Base-by-base conservation (phyloP, 2,888 invertebrate species). In the Hypena proboscidalis region DNA sequence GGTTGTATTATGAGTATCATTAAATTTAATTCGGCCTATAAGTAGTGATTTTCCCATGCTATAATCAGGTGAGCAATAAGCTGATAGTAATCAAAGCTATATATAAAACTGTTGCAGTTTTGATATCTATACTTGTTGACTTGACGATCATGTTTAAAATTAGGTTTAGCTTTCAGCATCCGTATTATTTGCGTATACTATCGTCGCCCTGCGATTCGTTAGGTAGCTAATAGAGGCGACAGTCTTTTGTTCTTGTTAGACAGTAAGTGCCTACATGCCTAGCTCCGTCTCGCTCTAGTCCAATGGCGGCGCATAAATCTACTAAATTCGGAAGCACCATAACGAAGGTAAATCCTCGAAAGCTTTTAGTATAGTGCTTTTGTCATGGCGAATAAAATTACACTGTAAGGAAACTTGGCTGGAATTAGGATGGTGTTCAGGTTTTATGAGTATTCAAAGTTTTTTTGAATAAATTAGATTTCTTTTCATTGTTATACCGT, bases 161-260 rank as follows among this genome's bases (percentile, higher is more conserved):
- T 25, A 25, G 3, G 2, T 3, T 15, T 2, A 2, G 7, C 2
- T 9, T 31, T 27, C 10, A 3, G 32, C 14, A 11, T 36, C 40
- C 69, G 42, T 63, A 3, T 27, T 11, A 38, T 52, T 65, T 37
- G 10, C 65, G 22, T 79, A 48, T 81, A 77, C 84, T 77, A 42
- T 45, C 51, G 30, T 47, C 55, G 54, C 57, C 63, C 48, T 61
- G 70, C 70, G 77, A 74, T 79, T 73, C 76, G 72, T 78, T 79
- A 74, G 74, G 69, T 74, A 78, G 74, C 80, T 83, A 83, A 84
- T 82, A 84, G 76, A 79, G 77, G 80, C 84, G 85, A 83, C 82
- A 83, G 76, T 75, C 80, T 84, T 86, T 85, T 80, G 81, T 86
- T 84, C 84, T 81, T 79, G 80, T 79, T 80, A 81, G 67, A 67